Percentiles rank a stretch among this genome's conserved stretches.
phyloP scores from a whole-genome alignment of 1,140 invertebrate species.

The Drosophila ambigua region DNA sequence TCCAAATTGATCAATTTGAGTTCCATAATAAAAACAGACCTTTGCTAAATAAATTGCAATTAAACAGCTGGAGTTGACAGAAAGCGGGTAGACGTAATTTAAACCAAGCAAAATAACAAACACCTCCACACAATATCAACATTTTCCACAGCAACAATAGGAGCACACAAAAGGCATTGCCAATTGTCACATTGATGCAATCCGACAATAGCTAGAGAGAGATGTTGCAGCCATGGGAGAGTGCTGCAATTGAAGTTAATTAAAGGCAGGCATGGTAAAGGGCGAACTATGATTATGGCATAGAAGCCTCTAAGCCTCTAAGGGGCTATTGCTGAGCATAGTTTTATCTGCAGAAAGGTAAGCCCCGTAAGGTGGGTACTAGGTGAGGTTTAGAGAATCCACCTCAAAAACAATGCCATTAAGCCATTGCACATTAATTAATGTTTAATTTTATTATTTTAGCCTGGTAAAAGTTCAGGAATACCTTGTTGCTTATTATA shows the following conservation, averaged over 20 bases:
- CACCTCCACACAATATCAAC: slow-evolving; percentile 12
- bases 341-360: too few relatives aligned
- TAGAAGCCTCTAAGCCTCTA: too few relatives aligned
- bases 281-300: too few relatives aligned
- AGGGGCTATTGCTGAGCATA: too few relatives aligned
- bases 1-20: slow-evolving; percentile 28
- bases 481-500: too few relatives aligned
- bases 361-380: too few relatives aligned
- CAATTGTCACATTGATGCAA: slow-evolving; percentile 80
- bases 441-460: too few relatives aligned
- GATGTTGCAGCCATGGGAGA: neutral
- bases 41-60: slow-evolving; percentile 36
- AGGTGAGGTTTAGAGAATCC: too few relatives aligned
- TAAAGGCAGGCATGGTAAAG: slow-evolving; percentile 45
- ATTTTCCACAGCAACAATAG: slow-evolving; percentile 12
- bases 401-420: too few relatives aligned
- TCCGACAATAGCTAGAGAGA: neutral
- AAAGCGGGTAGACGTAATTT: slow-evolving; percentile 16
- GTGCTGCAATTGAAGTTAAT: slow-evolving; percentile 70
- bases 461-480: too few relatives aligned
- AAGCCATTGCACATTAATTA: too few relatives aligned
- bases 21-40: slow-evolving; percentile 40
- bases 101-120: slow-evolving; percentile 44
- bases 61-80: slow-evolving; percentile 41
- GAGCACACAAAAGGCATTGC: slow-evolving; percentile 44